Conservation (phyloP, 92 coral and sea anemone species). For the Chrysogorgia sp. region DNA sequence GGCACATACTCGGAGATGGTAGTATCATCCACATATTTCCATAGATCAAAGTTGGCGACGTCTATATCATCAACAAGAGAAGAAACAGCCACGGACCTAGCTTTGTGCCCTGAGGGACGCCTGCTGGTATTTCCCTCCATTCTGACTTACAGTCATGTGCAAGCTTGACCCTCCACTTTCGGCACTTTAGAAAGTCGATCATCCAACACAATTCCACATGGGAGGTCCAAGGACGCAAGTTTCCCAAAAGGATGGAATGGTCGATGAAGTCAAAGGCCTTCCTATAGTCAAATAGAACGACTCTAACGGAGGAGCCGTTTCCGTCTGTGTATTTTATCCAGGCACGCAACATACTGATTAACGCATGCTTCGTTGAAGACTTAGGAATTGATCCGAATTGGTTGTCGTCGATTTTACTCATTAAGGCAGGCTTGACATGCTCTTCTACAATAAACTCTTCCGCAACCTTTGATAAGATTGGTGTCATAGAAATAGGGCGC, state of each 20-base stretch:
- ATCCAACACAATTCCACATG: not conserved
- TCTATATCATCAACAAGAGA: slow-evolving; percentile 39
- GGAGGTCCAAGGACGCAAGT: not conserved
- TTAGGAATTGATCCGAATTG: slow-evolving; percentile 22
- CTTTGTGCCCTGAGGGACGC: slow-evolving; percentile 54
- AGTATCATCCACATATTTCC: slow-evolving; percentile 51
- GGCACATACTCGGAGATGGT: too few relatives aligned
- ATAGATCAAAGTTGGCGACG: slow-evolving; percentile 25
- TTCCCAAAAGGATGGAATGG: slow-evolving; percentile 8
- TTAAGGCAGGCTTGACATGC: slow-evolving; percentile 17
- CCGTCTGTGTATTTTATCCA: slow-evolving; percentile 25
- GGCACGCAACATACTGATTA: slow-evolving; percentile 18
- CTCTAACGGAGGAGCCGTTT: not conserved
- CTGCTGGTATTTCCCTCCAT: slow-evolving; percentile 49
- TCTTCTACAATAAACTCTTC: slow-evolving; percentile 18
- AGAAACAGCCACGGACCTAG: slow-evolving; percentile 49
- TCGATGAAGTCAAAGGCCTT: slow-evolving; percentile 34
- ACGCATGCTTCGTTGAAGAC: slow-evolving; percentile 17
- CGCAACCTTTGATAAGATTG: slow-evolving; percentile 26
- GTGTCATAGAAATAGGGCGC: slow-evolving; percentile 33
- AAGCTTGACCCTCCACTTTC: slow-evolving; percentile 30
- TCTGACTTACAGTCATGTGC: slow-evolving; percentile 40
- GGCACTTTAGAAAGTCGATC: too few relatives aligned
- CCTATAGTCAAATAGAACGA: slow-evolving; percentile 12
- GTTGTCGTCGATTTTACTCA: slow-evolving; percentile 4